Base-by-base conservation (phyloP, 1,140 invertebrate genomes). In the Rhopalosiphum padi region DNA sequence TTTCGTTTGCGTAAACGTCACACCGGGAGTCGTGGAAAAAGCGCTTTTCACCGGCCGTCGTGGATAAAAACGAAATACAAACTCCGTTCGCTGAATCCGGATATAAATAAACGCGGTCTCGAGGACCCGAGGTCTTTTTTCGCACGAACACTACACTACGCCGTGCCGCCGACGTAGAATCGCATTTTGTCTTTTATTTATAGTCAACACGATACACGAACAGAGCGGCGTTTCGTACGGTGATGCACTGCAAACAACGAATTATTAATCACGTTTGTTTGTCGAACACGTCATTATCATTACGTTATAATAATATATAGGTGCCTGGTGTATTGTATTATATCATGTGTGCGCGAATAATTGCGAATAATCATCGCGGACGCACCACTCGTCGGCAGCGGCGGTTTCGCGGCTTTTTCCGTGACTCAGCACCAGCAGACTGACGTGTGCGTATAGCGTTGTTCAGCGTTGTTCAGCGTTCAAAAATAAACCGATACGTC, bases 211-310 rank as follows among this genome's bases (percentile, higher is more conserved):
- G 11, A 18, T 41, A 77, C 60, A 11, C 53, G 23, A 30, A 30
- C 60, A 46, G 43, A 46, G 18, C 48, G 15, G 48, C 15, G 48
- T 51, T 51, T 21, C 48, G 48, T 51, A 51, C 48, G 48, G 48
- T 21, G 48, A 51, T 51, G 25, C 55, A 30, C 25, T n/a, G 25
- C 11, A 68, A 68, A 68, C 60, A 15, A n/a, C 60, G n/a, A 77
- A 68, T 30, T 68, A 77, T 35, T 77, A 35, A n/a, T 77, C 60
- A 77, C 60, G 60, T 77, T 77, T 77, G 60, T 77, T 77, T 41
- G 37, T 41, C 83, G 83, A 41, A 85, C 83, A 25, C 83, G 83
- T 85, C 83, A 85, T 85, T 43, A 83, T 83, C 41, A 23, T 83
- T 77, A 35, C 60, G 60, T n/a, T 77, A 77, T 77, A 21, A 35